Percentiles rank a stretch among this genome's conserved stretches.
Evolutionary conservation across 2,113 vertebrate genomes (phyloP).

Genomic region (Paracyprichromis sp.): DNA sequence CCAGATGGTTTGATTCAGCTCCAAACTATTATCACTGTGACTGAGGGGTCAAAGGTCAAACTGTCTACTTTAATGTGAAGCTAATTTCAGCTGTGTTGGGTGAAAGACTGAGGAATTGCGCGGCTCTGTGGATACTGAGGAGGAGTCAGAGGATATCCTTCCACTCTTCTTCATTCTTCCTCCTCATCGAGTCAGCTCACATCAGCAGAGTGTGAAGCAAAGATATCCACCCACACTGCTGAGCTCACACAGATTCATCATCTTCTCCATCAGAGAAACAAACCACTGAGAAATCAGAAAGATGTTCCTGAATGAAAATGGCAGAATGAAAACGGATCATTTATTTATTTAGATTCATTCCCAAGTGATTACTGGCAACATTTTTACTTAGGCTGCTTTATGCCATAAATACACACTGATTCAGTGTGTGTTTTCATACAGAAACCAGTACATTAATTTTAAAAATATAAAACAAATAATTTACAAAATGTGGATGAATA

Average conservation of each 20-base stretch:
- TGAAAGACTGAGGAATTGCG: not conserved
- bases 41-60: conserved; percentile 31
- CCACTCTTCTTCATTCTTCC: not conserved
- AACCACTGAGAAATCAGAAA: not conserved
- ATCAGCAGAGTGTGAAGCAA: not conserved
- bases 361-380: not conserved
- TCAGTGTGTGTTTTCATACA: not conserved
- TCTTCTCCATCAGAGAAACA: not conserved
- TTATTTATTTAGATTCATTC: not conserved
- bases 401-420: not conserved
- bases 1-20: conserved; percentile 22
- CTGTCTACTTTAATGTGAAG: not conserved
- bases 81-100: conserved; percentile 12
- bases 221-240: not conserved
- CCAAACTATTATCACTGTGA: not conserved
- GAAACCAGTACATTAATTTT: not conserved
- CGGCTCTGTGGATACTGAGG: not conserved
- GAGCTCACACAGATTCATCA: not conserved
- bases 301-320: not conserved
- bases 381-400: not conserved
- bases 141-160: not conserved
- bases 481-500: not conserved
- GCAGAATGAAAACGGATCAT: not conserved
- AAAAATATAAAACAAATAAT: not conserved
- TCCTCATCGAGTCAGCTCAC: not conserved